These are phyloP conservation scores for Mohoua ochrocephala DNA, from an alignment of 2,113 vertebrate species.

Conservation along the genomic window DNA sequence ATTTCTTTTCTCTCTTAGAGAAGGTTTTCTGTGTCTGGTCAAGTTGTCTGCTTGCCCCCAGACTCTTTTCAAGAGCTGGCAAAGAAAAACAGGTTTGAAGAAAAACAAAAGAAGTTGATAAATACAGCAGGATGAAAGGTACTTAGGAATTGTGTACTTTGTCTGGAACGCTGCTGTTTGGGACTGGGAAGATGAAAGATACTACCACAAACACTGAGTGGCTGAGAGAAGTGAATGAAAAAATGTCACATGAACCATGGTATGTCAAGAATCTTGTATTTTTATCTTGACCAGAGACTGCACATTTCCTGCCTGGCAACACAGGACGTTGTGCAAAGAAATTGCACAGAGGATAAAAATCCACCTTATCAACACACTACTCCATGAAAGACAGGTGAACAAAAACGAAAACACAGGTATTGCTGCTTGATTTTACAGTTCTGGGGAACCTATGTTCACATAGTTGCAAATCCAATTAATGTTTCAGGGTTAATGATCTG, in stretches of 20 bases:
- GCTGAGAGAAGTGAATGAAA: not conserved
- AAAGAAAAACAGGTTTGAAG: not conserved
- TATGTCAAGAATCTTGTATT: not conserved
- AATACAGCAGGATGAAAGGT: not conserved
- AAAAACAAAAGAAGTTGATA: not conserved
- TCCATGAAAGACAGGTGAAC: not conserved
- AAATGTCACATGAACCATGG: not conserved
- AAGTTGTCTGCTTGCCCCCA: not conserved
- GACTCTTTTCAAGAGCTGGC: not conserved
- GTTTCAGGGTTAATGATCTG: not conserved
- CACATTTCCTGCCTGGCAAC: not conserved
- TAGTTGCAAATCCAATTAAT: not conserved
- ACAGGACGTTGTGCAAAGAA: not conserved
- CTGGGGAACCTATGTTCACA: not conserved
- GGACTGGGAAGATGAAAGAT: not conserved
- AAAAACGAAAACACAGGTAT: not conserved
- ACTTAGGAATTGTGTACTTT: not conserved
- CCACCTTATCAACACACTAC: not conserved
- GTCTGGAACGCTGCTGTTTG: not conserved
- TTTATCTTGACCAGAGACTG: not conserved
- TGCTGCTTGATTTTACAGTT: not conserved
- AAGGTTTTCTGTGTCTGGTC: not conserved
- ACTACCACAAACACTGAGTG: accelerated
- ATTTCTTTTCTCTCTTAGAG: not conserved
- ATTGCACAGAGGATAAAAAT: not conserved